Evolutionary conservation across 2,888 invertebrate genomes (phyloP), one percentile per base, ranked within the genome.

Genomic region (Epirrhoe alternata): DNA sequence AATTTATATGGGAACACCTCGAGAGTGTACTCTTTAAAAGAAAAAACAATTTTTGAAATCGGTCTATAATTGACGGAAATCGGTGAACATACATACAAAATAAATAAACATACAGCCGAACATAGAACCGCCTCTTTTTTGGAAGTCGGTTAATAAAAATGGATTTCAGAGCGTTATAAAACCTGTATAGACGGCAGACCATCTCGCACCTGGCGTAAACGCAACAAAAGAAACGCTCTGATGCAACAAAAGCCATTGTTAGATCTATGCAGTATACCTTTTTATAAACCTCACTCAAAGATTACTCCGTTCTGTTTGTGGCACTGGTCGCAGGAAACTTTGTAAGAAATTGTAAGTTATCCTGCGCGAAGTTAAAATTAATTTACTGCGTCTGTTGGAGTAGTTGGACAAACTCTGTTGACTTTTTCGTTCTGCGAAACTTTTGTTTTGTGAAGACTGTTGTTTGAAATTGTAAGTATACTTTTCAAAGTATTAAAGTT

Each of bases 201-300:
- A 47, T 61, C 54, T 45, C n/a, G 59, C 72, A 72, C 70, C 74
- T 72, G 74, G 65, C 54, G 24, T 4, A 31, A 71, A 70, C 64
- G 70, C 69, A 66, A 68, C 66, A 74, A 68, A 71, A 68, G 66
- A 60, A 54, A 50, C 58, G 6, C 45, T 54, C 63, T 78, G 77
- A 78, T 74, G 71, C 77, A 87, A 87, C 86, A 88, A 87, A 83
- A 73, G 61, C 73, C 60, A 86, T 86, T 85, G 84, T 85, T 82
- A 70, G 47, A 63, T 54, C 65, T 53, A 70, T 58, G 52, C 54
- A 60, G 35, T 67, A 33, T 59, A 53, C 60, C 74, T 75, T 85
- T 83, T 85, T 84, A 85, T 81, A 86, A 81, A 76, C 68, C 49
- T 60, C 69, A 61, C 66, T 52, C 24, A 69, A 63, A 54, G 65